phyloP scores from a whole-genome alignment of 2,888 invertebrate species.

The Operophtera brumata region DNA sequence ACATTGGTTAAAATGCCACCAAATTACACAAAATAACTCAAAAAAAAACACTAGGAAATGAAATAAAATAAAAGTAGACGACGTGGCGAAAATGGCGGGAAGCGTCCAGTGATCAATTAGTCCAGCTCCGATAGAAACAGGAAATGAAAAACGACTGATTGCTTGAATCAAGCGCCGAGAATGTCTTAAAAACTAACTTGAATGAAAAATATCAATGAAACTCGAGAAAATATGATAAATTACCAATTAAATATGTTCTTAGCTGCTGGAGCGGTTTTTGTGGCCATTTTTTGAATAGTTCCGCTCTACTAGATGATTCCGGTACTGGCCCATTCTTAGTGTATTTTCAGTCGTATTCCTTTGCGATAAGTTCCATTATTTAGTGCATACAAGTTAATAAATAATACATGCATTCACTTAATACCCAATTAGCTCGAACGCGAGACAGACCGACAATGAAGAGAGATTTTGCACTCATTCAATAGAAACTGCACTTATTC shows the following conservation, averaged over 20 bases:
- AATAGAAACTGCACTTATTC: too few species aligned
- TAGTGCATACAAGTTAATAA: background rate
- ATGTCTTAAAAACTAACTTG: conserved; percentile 49
- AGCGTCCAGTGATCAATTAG: conserved; percentile 35
- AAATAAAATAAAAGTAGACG: too few species aligned
- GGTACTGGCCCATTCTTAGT: background rate
- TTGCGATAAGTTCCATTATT: conserved; percentile 1
- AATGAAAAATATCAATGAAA: conserved; percentile 62
- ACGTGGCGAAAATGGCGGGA: too few species aligned
- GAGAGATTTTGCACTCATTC: conserved; percentile 52
- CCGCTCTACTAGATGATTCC: background rate
- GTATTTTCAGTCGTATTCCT: conserved; percentile 32
- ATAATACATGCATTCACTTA: conserved; percentile 34
- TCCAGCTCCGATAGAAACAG: conserved; percentile 26
- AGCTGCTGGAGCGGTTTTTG: conserved; percentile 50
- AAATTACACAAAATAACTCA: too few species aligned
- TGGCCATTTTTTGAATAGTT: conserved; percentile 53
- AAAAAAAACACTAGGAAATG: too few species aligned
- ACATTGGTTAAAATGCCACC: too few species aligned
- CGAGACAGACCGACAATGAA: conserved; percentile 56
- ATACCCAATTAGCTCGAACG: conserved; percentile 63
- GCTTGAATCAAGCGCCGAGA: conserved; percentile 37
- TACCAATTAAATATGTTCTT: conserved; percentile 48
- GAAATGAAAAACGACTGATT: conserved; percentile 41
- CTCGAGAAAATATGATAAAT: conserved; percentile 63